Conservation (phyloP, 2,888 invertebrate species). For the Hypercompe scribonia region DNA sequence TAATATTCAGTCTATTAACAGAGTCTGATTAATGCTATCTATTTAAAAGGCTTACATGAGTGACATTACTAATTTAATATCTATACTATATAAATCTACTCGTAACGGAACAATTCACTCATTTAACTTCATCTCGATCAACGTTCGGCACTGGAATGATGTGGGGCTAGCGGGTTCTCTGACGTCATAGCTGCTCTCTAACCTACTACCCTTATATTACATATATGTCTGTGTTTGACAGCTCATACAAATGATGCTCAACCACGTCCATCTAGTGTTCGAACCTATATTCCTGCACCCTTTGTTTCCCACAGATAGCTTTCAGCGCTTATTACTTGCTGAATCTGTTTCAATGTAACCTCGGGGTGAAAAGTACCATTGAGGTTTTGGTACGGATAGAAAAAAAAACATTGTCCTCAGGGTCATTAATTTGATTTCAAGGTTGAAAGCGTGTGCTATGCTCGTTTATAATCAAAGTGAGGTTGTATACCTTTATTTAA, state of each 20-base stretch:
- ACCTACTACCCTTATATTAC: conserved; percentile 59
- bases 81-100: no score
- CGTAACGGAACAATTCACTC: conserved; percentile 11
- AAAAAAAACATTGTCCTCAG: conserved; percentile 32
- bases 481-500: conserved; percentile 2
- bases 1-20: not conserved
- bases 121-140: conserved; percentile 33
- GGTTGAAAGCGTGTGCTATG: conserved; percentile 31
- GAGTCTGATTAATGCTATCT: conserved; percentile 19
- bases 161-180: conserved; percentile 27
- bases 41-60: conserved; percentile 17
- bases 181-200: conserved; percentile 54
- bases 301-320: conserved; percentile 52
- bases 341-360: conserved; percentile 43
- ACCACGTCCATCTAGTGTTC: conserved; percentile 47
- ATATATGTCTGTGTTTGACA: conserved; percentile 58
- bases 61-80: conserved; percentile 34
- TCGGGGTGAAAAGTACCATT: conserved; percentile 39
- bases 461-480: conserved; percentile 19
- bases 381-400: conserved; percentile 45
- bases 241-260: conserved; percentile 57
- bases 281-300: conserved; percentile 40
- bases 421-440: conserved; percentile 43
- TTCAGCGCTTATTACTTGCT: conserved; percentile 37
- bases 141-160: conserved; percentile 32